These are phyloP conservation scores for Turdus rufiventris DNA, from an alignment of 2,113 vertebrate species.

Conservation along the genomic window DNA sequence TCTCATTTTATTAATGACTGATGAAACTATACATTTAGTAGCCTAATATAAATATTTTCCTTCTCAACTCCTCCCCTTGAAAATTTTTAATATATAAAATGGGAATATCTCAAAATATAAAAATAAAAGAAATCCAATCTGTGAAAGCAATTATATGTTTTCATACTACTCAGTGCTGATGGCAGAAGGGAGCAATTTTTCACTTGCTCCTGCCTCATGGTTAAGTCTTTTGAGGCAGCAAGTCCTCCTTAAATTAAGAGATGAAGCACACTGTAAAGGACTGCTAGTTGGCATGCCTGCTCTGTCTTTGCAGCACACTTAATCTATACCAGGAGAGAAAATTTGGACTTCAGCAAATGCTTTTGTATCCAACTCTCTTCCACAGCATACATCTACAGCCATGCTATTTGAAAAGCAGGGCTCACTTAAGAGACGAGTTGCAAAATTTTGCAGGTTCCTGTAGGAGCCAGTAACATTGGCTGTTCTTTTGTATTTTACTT, in stretches of 20 bases:
- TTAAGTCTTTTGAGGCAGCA: background rate
- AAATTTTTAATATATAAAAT: background rate
- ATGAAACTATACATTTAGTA: background rate
- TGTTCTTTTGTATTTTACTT: background rate
- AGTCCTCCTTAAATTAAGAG: conserved; percentile 3
- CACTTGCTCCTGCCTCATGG: background rate
- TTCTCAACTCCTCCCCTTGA: background rate
- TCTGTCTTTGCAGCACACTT: background rate
- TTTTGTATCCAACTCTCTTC: conserved; percentile 1
- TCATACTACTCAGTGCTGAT: background rate
- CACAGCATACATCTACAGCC: background rate
- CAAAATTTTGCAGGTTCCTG: background rate
- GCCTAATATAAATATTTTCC: background rate
- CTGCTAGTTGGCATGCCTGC: background rate
- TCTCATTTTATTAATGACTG: background rate
- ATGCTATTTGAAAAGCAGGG: background rate
- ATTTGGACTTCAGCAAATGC: background rate
- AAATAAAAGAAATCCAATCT: background rate
- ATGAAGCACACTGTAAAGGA: background rate
- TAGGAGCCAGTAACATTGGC: background rate
- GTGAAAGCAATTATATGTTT: background rate
- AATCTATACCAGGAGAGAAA: conserved; percentile 31
- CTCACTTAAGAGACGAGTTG: background rate
- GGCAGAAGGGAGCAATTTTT: conserved; percentile 1
- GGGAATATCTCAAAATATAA: background rate